Evolutionary conservation across 2,113 vertebrate genomes (phyloP), one percentile per base, ranked within the genome.

Genomic region (Strix uralensis): DNA sequence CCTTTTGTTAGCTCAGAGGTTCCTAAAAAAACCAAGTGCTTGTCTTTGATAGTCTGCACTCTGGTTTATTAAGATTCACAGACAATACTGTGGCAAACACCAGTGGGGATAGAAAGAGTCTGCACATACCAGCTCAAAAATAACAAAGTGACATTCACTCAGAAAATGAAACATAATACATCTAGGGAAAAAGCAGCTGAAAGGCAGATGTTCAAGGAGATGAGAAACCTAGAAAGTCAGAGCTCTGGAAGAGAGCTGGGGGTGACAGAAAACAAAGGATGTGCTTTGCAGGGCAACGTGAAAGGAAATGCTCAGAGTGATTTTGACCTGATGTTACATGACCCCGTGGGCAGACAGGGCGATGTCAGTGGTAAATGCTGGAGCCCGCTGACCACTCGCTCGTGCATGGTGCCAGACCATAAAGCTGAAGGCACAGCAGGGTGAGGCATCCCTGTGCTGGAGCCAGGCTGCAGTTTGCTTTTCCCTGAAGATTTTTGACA

Each of bases 121-220:
- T 62, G 71, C 84, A 62, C 34, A 34, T 42, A 61, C 54, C 70
- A 49, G 34, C 36, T 81, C 81, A 92, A 92, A 94, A 94, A 79
- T 26, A 94, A 61, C 80, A 58, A 47, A 81, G 78, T 90, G 86
- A 73, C 91, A 82, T 89, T 94, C 84, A 59, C 66, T 62, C 71
- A 42, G 66, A 85, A 91, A 91, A 80, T 62, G 36, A 90, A 94
- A 86, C 23, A 17, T 42, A 70, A 87, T 80, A 70, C 40, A 47
- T 77, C 49, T 32, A 65, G 36, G 70, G 78, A 44, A 85, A 95
- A 89, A 29, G 0, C 74, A 85, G 77, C 80, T 72, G 87, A 95
- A 94, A 91, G 13, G 16, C 92, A 88, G 84, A 66, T 92, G 62
- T 92, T 96, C 22, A 19, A 77, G 58, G 52, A 34, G 22, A 38